Percentiles rank a stretch among this genome's conserved stretches.
Conservation (phyloP, 2,113 vertebrate genomes). For the Hoplias malabaricus region DNA sequence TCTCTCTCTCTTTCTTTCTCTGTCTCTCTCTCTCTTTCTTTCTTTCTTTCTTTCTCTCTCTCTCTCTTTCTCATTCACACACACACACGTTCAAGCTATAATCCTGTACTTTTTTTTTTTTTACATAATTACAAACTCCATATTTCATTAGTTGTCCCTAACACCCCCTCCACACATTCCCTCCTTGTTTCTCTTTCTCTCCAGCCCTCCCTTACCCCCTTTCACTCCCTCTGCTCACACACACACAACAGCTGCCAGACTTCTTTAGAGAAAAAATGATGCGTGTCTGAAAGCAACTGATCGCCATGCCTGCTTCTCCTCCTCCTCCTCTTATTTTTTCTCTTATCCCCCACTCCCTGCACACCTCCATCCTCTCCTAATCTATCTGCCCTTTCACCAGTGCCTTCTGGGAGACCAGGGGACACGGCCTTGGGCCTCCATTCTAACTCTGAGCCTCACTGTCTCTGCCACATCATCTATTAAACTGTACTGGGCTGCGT, state of each 20-base stretch:
- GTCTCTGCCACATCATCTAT: slow-evolving; percentile 41
- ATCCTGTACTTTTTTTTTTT: no score
- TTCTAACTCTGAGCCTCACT: slow-evolving; percentile 38
- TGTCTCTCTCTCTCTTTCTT: not conserved
- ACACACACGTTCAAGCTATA: no score
- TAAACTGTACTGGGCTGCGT: slow-evolving; percentile 43
- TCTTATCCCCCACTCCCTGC: slow-evolving; percentile 38
- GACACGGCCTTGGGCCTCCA: slow-evolving; percentile 15
- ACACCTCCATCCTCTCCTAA: slow-evolving; percentile 44
- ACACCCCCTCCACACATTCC: slow-evolving; percentile 8
- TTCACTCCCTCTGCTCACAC: slow-evolving; percentile 25
- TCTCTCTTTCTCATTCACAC: slow-evolving; percentile 11
- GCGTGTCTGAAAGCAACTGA: slow-evolving; percentile 64
- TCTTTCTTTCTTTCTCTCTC: not conserved
- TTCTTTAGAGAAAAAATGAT: slow-evolving; percentile 68
- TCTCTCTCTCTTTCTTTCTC: no score
- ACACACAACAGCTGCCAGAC: slow-evolving; percentile 68
- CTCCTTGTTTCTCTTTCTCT: slow-evolving; percentile 3
- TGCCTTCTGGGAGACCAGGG: slow-evolving; percentile 30
- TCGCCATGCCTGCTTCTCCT: slow-evolving; percentile 30
- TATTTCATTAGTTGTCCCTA: slow-evolving; percentile 23
- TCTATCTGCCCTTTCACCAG: slow-evolving; percentile 44
- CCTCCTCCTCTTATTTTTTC: slow-evolving; percentile 31
- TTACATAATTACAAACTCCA: slow-evolving; percentile 46
- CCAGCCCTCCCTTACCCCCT: not conserved